Conservation (phyloP, 1,140 invertebrate species). For the Aethina tumida region DNA sequence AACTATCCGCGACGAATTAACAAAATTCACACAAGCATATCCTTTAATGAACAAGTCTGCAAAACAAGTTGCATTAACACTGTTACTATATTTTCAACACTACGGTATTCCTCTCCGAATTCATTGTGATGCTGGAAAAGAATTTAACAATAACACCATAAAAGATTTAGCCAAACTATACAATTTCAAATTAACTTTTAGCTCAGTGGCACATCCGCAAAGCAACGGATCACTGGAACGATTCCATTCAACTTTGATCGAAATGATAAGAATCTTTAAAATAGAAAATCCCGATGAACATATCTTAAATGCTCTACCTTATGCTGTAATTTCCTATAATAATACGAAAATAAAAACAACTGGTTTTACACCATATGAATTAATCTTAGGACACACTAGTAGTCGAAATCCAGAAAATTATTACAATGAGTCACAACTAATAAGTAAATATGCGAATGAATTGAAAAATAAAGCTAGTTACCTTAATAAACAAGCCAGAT, state of each 20-base stretch:
- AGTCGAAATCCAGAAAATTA: conserved; percentile 9
- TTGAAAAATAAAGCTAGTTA: conserved; percentile 12
- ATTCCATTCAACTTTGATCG: conserved; percentile 16
- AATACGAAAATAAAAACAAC: conserved; percentile 16
- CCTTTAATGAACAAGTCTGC: no score
- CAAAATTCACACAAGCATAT: no score
- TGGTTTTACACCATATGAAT: conserved; percentile 17
- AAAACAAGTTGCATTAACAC: no score
- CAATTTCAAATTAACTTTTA: conserved; percentile 10
- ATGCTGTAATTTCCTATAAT: conserved; percentile 17
- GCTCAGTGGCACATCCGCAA: conserved; percentile 9
- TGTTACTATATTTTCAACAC: conserved; percentile 12
- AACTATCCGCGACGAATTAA: no score
- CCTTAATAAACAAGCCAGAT: conserved; percentile 9
- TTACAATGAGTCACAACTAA: conserved; percentile 10
- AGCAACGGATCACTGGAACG: conserved; percentile 17
- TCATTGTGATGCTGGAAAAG: conserved; percentile 7
- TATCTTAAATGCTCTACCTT: conserved; percentile 12
- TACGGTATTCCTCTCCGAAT: conserved; percentile 10
- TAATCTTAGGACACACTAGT: conserved; percentile 14
- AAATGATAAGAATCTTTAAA: conserved; percentile 13
- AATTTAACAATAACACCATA: conserved; percentile 13
- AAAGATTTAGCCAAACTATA: conserved; percentile 10
- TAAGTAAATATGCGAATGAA: conserved; percentile 13
- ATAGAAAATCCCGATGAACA: conserved; percentile 13